Evolutionary conservation across 2,888 invertebrate species (phyloP), one percentile per base, ranked within the genome.

Genomic region (Calephelis perditalis): DNA sequence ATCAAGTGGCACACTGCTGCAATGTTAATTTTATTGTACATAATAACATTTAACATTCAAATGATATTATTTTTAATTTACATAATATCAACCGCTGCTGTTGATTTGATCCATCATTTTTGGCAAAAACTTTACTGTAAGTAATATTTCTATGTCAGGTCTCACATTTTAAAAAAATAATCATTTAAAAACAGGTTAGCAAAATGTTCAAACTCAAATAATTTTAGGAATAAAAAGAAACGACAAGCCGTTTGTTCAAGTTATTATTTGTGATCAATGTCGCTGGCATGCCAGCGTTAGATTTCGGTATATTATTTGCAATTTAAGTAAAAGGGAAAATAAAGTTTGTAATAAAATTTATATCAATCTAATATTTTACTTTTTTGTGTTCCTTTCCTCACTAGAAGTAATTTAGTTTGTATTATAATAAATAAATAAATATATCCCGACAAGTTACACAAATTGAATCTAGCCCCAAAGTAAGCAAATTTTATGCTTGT

Each of bases 291-390:
- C 78, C 81, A 81, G 81, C 74, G 78, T 81, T 81, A 77, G 78
- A 78, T 81, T 83, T 82, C 79, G 82, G 78, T 86, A 82, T 86
- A 83, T 86, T 78, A 83, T 85, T 88, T 89, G 86, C 86, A 84
- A 81, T 82, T 76, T 82, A 86, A 87, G 82, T 84, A 77, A 79
- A 81, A 79, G 35, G 49, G 26, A 15, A 52, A 84, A 84, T 77
- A 82, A 74, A 74, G 81, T 90, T 89, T 89, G 84, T 86, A 89
- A 89, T 88, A 87, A 90, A 90, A 87, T 88, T 88, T 89, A 81
- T 88, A 90, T 79, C 78, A 83, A 85, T 84, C 77, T 76, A 67
- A 60, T 54, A 55, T 35, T 36, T 56, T 56, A 60, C 46, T 60
- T 60, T 15, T 54, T 56, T 40, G n/a, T 11, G 11, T 9, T 40